Base-by-base conservation (phyloP, 2,888 invertebrate genomes). In the Hartigia nigra region DNA sequence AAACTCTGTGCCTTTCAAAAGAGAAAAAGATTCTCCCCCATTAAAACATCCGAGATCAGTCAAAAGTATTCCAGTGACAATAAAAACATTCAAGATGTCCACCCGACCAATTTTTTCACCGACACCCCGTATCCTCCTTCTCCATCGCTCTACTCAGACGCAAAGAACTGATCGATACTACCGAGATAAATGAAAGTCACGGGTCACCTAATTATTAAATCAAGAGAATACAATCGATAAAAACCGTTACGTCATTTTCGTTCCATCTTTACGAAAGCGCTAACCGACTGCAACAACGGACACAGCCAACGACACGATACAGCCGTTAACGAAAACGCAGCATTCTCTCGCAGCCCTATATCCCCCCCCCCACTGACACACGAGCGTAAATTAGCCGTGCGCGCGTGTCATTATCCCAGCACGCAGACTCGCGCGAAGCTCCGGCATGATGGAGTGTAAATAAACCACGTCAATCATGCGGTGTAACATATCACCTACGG, bases 401-500 rank as follows among this genome's bases (percentile, higher is more conserved):
- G 34, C 72, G 72, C 72, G 31, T 72, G 31, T 72, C 72, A 72
- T 72, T 72, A 72, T 72, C 72, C 32, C 72, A 34, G 31, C 72
- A 72, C 72, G 34, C 72, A 72, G 31, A 72, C 32, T 32, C 72
- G 32, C 72, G 72, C 72, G 34, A 34, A 72, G 72, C 31, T 72
- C 32, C 72, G 72, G 32, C 72, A 72, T 72, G 31, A 72, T 72
- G 72, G 72, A 72, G 72, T 34, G 72, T 72, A 72, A 72, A 72
- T 72, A 72, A 72, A 72, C 31, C 72, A 72, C 72, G 72, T 72
- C 72, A 72, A 72, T 72, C 72, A 72, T 72, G 72, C 72, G 72
- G 72, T 72, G 72, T 72, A 72, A 72, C 72, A 34, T 72, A 72
- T 72, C 72, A 72, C 72, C 72, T 72, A 72, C 72, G 72, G 72